Evolutionary conservation across 1,140 invertebrate species (phyloP).

Genomic region (Bombus breviceps): DNA sequence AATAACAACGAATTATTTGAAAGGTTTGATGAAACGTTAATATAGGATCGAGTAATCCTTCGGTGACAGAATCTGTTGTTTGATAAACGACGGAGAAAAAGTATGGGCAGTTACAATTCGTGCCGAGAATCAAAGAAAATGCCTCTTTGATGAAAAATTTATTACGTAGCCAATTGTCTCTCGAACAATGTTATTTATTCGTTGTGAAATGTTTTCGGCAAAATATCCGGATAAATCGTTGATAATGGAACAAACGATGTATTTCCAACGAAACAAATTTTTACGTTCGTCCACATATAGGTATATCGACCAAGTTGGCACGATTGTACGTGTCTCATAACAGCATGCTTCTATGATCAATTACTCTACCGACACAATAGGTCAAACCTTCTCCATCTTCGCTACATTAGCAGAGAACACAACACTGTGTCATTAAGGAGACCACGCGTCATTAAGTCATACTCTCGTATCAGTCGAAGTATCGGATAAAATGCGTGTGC

Average conservation of each 20-base stretch:
- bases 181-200: neutral
- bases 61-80: neutral
- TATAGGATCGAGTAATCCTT: neutral
- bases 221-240: neutral
- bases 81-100: neutral
- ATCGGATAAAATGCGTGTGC: slow-evolving; percentile 27
- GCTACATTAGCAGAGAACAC: slow-evolving; percentile 43
- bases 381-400: slow-evolving; percentile 32
- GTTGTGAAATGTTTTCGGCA: neutral
- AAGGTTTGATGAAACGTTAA: neutral
- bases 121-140: neutral
- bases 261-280: neutral
- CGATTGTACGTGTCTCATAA: slow-evolving; percentile 36
- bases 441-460: slow-evolving; percentile 47
- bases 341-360: slow-evolving; percentile 46
- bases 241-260: neutral
- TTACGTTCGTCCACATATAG: too few relatives aligned
- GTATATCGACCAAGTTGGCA: neutral
- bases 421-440: slow-evolving; percentile 47
- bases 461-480: slow-evolving; percentile 11
- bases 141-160: neutral
- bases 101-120: neutral
- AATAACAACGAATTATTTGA: neutral
- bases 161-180: neutral
- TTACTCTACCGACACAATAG: slow-evolving; percentile 25